Base-by-base conservation (phyloP, 2,888 invertebrate species). In the Ormyrus thymus region DNA sequence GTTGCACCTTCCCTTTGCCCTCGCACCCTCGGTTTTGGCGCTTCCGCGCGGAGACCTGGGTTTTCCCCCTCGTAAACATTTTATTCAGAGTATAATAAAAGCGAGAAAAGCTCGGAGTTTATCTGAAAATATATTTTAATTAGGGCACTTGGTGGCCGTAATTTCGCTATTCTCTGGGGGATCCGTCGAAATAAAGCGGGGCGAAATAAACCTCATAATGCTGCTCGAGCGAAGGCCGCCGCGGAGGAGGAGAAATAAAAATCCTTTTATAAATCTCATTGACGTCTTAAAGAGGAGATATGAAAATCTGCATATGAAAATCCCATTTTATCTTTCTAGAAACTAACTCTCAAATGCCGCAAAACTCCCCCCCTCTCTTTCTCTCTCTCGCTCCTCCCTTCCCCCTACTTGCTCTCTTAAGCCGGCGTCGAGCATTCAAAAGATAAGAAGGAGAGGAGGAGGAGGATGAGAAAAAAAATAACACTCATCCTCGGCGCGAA, bases 401-500 rank as follows among this genome's bases (percentile, higher is more conserved):
- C 51, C 29, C 29, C 13, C 51, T 50, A 4, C 29, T 29, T 29
- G 29, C 8, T 65, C 8, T 65, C 51, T 68, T 29, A 29, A 29
- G 29, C 46, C 9, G 50, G 9, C 45, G 48, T 9, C 51, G 11
- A 56, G 76, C 56, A 50, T 70, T 70, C 50, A 56, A 55, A 46
- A 66, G 77, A 72, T 72, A 65, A 77, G 69, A 46, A 29, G 62
- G 55, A 48, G 46, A n/a, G 50, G 48, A 11, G 48, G 10, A 50
- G 59, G 15, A 43, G 55, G 56, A 43, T 10, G 29, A 51, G 53
- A n/a, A 53, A 72, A 68, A 72, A 78, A 78, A 78, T 72, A 78
- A 78, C 71, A 77, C 71, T 65, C 56, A 71, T 76, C 70, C 76
- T n/a, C 45, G 55, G 29, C 55, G 66, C 70, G 72, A 66, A 78